Evolutionary conservation across 2,797 vertebrate species (phyloP).

Genomic region (Leuciscus waleckii): DNA sequence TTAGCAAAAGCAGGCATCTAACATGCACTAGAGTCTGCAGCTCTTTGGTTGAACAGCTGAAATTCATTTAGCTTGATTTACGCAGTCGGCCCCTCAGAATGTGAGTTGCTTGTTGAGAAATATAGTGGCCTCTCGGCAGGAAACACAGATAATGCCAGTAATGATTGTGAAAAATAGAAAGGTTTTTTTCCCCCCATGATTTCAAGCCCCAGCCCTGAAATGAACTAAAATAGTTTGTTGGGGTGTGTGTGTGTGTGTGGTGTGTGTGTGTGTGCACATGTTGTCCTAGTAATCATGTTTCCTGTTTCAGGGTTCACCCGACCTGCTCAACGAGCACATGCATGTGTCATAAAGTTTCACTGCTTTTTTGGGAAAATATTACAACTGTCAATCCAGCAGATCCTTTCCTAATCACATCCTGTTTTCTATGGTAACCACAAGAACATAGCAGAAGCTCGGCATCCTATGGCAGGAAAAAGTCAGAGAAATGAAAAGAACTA

Average conservation of each 20-base stretch:
- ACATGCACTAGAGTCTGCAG: slow-evolving; percentile 8
- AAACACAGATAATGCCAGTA: slow-evolving; percentile 55
- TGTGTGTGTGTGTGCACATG: background rate
- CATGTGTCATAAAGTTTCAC: slow-evolving; percentile 29
- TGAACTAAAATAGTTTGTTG: slow-evolving; percentile 57
- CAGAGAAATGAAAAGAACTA: slow-evolving; percentile 13
- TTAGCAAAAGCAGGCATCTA: background rate
- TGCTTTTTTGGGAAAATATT: slow-evolving; percentile 18
- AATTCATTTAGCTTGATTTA: slow-evolving; percentile 51
- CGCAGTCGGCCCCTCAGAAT: slow-evolving; percentile 11
- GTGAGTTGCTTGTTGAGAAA: slow-evolving; percentile 57
- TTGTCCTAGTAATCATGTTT: slow-evolving; percentile 52
- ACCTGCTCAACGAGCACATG: slow-evolving; percentile 31
- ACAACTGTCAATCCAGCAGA: background rate
- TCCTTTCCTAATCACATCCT: slow-evolving; percentile 8
- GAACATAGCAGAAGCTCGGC: slow-evolving; percentile 12
- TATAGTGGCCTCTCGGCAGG: slow-evolving; percentile 56
- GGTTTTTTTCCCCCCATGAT: slow-evolving; percentile 61
- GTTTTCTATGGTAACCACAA: slow-evolving; percentile 33
- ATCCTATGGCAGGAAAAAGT: slow-evolving; percentile 25
- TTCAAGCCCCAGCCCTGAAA: slow-evolving; percentile 55
- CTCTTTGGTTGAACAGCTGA: slow-evolving; percentile 46
- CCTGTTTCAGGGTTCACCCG: slow-evolving; percentile 53
- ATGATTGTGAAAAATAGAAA: slow-evolving; percentile 65
- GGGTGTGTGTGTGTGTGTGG: background rate